Base-by-base conservation (phyloP, 2,888 invertebrate species). In the Itoplectis maculator region DNA sequence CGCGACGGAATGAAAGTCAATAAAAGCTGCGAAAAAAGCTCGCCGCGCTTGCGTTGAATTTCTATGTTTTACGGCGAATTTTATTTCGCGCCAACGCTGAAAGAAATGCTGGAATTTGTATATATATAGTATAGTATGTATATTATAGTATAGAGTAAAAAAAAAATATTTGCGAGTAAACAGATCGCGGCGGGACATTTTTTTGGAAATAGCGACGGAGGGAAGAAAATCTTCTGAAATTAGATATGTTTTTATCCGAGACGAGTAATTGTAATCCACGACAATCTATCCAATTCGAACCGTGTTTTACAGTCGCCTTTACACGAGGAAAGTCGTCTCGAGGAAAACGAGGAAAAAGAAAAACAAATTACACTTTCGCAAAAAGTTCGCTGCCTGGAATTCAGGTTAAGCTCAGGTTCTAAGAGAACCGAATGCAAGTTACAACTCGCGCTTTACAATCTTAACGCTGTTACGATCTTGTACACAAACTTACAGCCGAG, bases 321-420 rank as follows among this genome's bases (percentile, higher is more conserved):
- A 35, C 29, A 29, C 29, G 29, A 7, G 54, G 15, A 59, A 51
- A 23, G 23, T 66, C 13, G 54, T 18, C 2, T 45, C 20, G 18
- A 40, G 23, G n/a, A 42, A 35, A 45, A 20, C 18, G 8, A 20
- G 18, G 1, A 20, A 9, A 9, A 0, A 77, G 56, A 65, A 82
- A 68, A 78, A 61, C 20, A 75, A 78, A 82, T 2, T 82, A 70
- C 69, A 69, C 78, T 74, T 63, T 65, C 42, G 74, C 66, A 70
- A 70, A 78, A 82, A 82, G 78, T 79, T 82, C 49, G 65, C 69
- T 70, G 45, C 49, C 23, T 35, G n/a, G n/a, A n/a, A 54, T 49
- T 51, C 63, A 45, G 29, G 56, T 49, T 40, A 40, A 56, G 45
- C 49, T 82, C n/a, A n/a, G 29, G 56, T 81, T 73, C 76, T 74